Conservation (phyloP, 2,113 vertebrate genomes). For the Ia io region DNA sequence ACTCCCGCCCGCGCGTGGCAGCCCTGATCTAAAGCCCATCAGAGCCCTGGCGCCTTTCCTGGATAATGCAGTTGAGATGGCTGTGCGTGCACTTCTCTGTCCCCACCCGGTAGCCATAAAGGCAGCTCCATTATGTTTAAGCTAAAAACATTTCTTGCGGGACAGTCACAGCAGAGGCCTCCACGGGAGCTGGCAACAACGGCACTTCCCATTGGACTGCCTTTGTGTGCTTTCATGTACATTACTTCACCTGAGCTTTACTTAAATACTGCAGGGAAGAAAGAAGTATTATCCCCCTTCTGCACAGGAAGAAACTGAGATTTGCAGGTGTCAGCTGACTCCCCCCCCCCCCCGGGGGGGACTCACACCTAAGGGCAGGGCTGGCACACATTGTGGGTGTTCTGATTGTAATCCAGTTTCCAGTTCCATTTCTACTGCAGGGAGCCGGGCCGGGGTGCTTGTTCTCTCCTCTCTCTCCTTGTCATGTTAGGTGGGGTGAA, state of each 20-base stretch:
- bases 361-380: neutral
- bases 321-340: neutral
- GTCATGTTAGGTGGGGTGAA: neutral
- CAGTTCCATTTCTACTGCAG: neutral
- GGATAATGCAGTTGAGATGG: neutral
- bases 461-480: neutral
- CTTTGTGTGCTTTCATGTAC: neutral
- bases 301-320: neutral
- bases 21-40: neutral
- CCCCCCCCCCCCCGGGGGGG: neutral
- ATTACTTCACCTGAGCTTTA: neutral
- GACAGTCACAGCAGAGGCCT: neutral
- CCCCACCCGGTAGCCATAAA: neutral
- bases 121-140: neutral
- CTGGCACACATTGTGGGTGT: no score
- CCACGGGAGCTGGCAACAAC: neutral
- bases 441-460: neutral
- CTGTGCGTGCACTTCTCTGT: neutral
- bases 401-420: neutral
- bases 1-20: neutral
- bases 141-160: neutral
- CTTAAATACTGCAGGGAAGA: neutral
- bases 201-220: neutral
- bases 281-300: neutral
- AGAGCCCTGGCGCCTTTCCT: neutral